Evolutionary conservation across 2,113 vertebrate genomes (phyloP), one percentile per base, ranked within the genome.

Genomic region (Corythoichthys intestinalis): DNA sequence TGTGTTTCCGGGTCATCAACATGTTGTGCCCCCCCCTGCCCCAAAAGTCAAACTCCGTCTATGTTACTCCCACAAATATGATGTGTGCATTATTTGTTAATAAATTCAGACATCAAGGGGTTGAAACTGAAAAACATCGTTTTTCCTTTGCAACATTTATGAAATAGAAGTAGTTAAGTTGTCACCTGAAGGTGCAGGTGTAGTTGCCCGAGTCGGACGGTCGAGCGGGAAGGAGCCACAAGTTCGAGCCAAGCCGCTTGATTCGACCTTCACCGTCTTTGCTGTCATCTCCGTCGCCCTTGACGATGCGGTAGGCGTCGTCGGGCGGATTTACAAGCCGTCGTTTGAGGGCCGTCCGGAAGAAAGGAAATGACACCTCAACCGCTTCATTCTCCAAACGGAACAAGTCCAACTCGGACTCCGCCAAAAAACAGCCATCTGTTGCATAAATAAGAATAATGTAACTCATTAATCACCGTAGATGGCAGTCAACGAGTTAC

Each of bases 161-260:
- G 5, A 20, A n/a, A 3, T 10, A n/a, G 8, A 35, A 34, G 56
- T 58, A n/a, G 41, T 44, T 10, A n/a, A 20, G n/a, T 6, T n/a
- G 47, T 10, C 34, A 92, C 91, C 95, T 95, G 85, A 86, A 76
- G 0, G 86, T 92, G 76, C 96, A 97, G 72, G 86, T 72, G 50
- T 96, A 98, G 11, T 88, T 70, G 47, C 94, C 96, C 0, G 94
- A 93, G 84, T 98, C 94, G 0, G 85, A 90, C 6, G 63, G 50
- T 71, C 39, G 67, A 39, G 87, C 91, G 9, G 96, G 96, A 66
- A 97, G 86, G 72, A 98, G 85, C 96, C 94, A 95, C 57, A 98
- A 79, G 6, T 80, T 49, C 0, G 83, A 70, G 2, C 73, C 72
- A 38, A 74, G 70, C 57, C 79, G 68, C 83, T 84, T 81, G 47